These are phyloP conservation scores for Listronotus bonariensis DNA, from an alignment of 1,140 invertebrate species.

Conservation along the genomic window DNA sequence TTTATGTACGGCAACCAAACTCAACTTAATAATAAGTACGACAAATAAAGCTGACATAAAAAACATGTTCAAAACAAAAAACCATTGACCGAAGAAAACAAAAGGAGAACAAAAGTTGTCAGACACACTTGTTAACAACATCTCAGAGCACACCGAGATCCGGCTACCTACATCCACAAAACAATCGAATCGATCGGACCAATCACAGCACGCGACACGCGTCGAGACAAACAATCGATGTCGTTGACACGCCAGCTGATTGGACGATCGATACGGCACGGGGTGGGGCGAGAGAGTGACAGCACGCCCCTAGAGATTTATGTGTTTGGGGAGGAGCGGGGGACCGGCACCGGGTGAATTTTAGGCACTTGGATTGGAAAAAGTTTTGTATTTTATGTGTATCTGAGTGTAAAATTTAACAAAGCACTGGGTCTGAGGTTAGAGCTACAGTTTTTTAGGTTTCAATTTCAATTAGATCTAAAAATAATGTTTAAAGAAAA, in stretches of 20 bases:
- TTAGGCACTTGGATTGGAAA: background rate
- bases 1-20: background rate
- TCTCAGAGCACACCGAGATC: constrained; percentile 21
- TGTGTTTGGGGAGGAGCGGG: constrained; percentile 24
- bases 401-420: too few species aligned
- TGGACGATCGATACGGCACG: constrained; percentile 32
- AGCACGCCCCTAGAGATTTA: constrained; percentile 45
- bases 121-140: constrained; percentile 32
- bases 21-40: constrained; percentile 14
- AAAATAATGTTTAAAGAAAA: too few species aligned
- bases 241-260: constrained; percentile 23
- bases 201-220: constrained; percentile 11
- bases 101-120: constrained; percentile 26
- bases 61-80: constrained; percentile 21
- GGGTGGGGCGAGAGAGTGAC: constrained; percentile 32
- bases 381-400: background rate
- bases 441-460: too few species aligned
- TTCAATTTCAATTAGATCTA: too few species aligned
- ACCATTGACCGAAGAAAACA: constrained; percentile 15
- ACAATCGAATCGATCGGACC: constrained; percentile 35
- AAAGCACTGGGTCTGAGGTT: too few species aligned
- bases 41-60: constrained; percentile 7
- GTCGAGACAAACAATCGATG: constrained; percentile 22
- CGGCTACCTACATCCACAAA: constrained; percentile 28
- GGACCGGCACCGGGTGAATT: background rate